phyloP scores from a whole-genome alignment of 1,140 invertebrate species.

The Propsilocerus akamusi region DNA sequence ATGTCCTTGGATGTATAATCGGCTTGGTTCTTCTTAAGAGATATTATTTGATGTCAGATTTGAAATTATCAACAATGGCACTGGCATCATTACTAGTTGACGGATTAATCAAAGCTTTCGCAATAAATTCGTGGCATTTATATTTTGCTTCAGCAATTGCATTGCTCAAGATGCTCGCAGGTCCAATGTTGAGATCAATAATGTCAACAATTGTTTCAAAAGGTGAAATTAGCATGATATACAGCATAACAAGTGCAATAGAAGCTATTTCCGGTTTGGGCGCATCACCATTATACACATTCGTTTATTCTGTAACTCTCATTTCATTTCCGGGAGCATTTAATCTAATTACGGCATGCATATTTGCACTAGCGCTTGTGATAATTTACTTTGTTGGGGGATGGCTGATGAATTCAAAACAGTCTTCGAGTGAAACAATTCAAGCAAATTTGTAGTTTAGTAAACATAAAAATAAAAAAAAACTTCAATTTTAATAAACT shows the following conservation, averaged over 20 bases:
- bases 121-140: conserved; percentile 39
- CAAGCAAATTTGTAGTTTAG: too few relatives aligned
- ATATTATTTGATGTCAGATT: neutral
- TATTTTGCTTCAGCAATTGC: conserved; percentile 33
- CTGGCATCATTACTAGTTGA: conserved; percentile 22
- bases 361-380: too few relatives aligned
- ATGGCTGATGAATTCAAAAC: too few relatives aligned
- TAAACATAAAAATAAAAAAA: too few relatives aligned
- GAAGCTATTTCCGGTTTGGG: conserved; percentile 39
- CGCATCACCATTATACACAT: conserved; percentile 36
- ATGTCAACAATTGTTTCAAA: conserved; percentile 41
- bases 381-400: too few relatives aligned
- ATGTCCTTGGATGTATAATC: conserved; percentile 30
- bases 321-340: conserved; percentile 30
- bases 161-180: conserved; percentile 31
- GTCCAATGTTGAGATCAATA: conserved; percentile 39
- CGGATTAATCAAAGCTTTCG: conserved; percentile 29
- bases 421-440: too few relatives aligned
- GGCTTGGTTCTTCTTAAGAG: conserved; percentile 31
- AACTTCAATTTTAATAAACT: too few relatives aligned
- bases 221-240: conserved; percentile 34
- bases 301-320: conserved; percentile 35
- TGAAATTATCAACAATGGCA: conserved; percentile 23
- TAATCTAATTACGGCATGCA: conserved; percentile 33
- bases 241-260: conserved; percentile 37